Percentiles rank a stretch among this genome's conserved stretches.
phyloP scores from a whole-genome alignment of 1,140 invertebrate species.

The Anthonomus grandis region DNA sequence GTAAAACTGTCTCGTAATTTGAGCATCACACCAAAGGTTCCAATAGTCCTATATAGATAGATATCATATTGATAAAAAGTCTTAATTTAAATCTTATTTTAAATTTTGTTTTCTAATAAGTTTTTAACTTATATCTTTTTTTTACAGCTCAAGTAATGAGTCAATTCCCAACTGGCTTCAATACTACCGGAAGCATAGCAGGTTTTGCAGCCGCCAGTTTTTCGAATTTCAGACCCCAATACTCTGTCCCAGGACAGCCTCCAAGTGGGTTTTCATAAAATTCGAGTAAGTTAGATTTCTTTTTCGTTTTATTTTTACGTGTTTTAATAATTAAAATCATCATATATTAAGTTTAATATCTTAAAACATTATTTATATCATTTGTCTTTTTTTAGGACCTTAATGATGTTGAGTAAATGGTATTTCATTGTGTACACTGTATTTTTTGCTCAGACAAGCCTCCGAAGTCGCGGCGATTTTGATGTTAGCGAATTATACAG shows the following conservation, averaged over 20 bases:
- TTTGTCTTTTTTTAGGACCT: conserved; percentile 12
- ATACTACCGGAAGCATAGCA: conserved; percentile 63
- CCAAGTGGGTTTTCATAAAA: conserved; percentile 51
- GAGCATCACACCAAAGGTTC: too few relatives aligned
- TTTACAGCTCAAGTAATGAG: conserved; percentile 64
- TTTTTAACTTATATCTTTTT: too few relatives aligned
- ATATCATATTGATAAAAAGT: not conserved
- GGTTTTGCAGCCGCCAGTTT: conserved; percentile 78
- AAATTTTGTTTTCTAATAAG: too few relatives aligned
- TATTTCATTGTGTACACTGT: conserved; percentile 13
- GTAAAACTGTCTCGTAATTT: too few relatives aligned
- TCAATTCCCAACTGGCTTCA: conserved; percentile 78
- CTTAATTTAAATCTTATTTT: conserved; percentile 5
- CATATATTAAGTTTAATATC: not conserved
- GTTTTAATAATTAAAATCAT: not conserved
- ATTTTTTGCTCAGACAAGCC: conserved; percentile 23
- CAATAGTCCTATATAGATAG: too few relatives aligned
- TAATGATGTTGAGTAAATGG: conserved; percentile 2
- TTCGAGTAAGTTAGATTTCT: not conserved
- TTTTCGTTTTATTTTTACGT: not conserved
- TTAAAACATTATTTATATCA: not conserved
- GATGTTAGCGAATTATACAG: conserved; percentile 22
- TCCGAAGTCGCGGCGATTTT: conserved; percentile 6
- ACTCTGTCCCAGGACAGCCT: conserved; percentile 82
- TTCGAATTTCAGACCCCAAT: conserved; percentile 84